Base-by-base conservation (phyloP, 1,140 invertebrate species). In the Drosophila bifasciata region DNA sequence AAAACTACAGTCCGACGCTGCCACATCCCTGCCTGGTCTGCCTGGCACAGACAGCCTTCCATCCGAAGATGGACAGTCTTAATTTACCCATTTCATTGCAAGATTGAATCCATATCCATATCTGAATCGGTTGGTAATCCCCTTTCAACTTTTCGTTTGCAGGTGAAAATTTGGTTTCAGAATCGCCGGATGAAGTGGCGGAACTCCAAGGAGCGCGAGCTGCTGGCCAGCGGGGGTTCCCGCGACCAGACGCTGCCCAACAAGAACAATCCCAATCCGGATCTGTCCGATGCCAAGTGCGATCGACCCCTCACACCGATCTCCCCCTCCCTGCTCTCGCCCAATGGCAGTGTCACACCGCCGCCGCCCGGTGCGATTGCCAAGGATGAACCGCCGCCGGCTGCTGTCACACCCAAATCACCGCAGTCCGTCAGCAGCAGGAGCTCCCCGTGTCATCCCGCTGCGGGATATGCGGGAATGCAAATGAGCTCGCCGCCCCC, bases 161-260 rank as follows among this genome's bases (percentile, higher is more conserved):
- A 98, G 97, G 97, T 98, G 61, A 98, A 98, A 93, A 98, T 98
- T 66, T 98, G 97, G 97, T 98, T 98, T 92, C 97, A 98, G 94
- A 98, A 98, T 90, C 94, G 97, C 1, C 94, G 97, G 50, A 98
- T 98, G 97, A 98, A 98, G 92, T 98, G 97, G 97, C 93, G 98
- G 7, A 99, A 99, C 92, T 98, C 97, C 7, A 99, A 99, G 92
- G 98, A 99, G 91, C 93, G 98, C 15, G 98, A 99, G 92, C 93
- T 99, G 0, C 92, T 99, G 45, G 98, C 98, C 3, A 95, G 94
- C 16, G 98, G 98, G 0, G 98, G 98, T 4, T 97, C 96, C 7
- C 93, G 98, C 16, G 98, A 99, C 89, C 97, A 99, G 91, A 99
- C 98, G 0, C 93, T 99, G 23, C 98, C 98, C 0, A 99, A 97